A percentile compares a stretch with the other conserved stretches of the same genome.
Conservation (phyloP, 2,888 invertebrate species). For the Mimachlamys varia region DNA sequence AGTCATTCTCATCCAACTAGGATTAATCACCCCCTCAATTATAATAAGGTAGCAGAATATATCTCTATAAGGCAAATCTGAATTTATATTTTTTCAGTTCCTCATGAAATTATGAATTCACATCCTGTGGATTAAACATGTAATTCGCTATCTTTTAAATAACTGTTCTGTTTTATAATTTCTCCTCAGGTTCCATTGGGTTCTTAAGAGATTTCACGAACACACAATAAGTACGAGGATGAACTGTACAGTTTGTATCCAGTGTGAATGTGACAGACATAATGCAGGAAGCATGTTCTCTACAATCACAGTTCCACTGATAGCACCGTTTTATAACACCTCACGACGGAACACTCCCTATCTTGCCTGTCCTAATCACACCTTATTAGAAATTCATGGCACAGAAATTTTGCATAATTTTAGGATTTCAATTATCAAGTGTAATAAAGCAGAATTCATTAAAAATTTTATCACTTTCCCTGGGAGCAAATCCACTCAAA, state of each 20-base stretch:
- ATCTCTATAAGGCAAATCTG: not conserved
- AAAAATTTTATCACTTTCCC: not conserved
- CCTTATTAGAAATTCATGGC: conserved; percentile 17
- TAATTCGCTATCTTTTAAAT: not conserved
- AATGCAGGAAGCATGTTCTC: not conserved
- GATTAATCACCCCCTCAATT: not conserved
- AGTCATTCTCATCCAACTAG: too few relatives aligned
- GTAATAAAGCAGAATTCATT: not conserved
- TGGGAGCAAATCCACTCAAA: not conserved
- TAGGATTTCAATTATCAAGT: not conserved
- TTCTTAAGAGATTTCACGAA: not conserved
- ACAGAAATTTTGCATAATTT: not conserved
- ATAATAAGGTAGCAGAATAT: not conserved
- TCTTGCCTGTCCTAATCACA: not conserved
- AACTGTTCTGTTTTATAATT: not conserved
- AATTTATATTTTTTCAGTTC: too few relatives aligned
- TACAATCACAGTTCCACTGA: not conserved
- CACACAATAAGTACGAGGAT: not conserved
- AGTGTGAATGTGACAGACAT: not conserved
- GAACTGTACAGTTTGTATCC: not conserved
- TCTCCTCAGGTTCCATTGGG: not conserved
- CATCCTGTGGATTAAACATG: too few relatives aligned
- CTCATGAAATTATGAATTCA: too few relatives aligned
- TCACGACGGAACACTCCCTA: not conserved
- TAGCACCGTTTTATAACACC: not conserved